Percentiles rank a stretch among this genome's conserved stretches.
These are phyloP conservation scores for Dasysyrphus tricinctus DNA, from an alignment of 2,888 invertebrate genomes.

Conservation along the genomic window DNA sequence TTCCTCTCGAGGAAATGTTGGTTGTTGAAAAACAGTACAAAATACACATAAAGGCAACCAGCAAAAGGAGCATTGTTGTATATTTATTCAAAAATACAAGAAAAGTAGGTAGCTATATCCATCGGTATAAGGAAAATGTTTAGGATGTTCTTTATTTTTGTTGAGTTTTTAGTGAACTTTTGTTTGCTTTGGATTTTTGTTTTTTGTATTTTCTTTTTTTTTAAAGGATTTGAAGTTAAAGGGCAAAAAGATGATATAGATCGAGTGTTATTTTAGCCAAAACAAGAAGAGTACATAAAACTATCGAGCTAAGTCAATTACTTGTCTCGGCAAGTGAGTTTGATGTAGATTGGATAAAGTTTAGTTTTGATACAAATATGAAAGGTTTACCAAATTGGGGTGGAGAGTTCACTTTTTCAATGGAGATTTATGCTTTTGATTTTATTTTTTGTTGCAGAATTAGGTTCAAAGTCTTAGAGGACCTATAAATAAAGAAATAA, in stretches of 20 bases:
- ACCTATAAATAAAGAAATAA: not conserved
- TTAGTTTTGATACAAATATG: not conserved
- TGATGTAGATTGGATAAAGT: conserved; percentile 15
- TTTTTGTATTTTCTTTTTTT: conserved; percentile 9
- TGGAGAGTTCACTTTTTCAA: not conserved
- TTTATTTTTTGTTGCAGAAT: not conserved
- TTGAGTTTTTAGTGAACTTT: conserved; percentile 15
- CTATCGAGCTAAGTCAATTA: conserved; percentile 39
- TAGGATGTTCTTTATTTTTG: not conserved
- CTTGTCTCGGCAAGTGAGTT: not conserved
- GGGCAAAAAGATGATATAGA: conserved; percentile 36
- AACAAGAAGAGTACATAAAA: conserved; percentile 23
- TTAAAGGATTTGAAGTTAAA: conserved; percentile 2
- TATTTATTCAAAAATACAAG: not conserved
- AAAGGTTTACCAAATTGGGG: not conserved
- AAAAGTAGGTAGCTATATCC: not conserved
- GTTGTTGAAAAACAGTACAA: conserved; percentile 49
- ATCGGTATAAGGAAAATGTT: conserved; percentile 1
- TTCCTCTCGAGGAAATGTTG: conserved; percentile 68
- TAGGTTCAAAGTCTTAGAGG: not conserved
- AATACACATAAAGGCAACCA: not conserved
- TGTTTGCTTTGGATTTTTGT: not conserved
- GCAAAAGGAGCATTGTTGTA: not conserved
- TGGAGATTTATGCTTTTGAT: not conserved
- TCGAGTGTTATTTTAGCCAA: conserved; percentile 17